phyloP scores from a whole-genome alignment of 2,113 vertebrate species.

The Cygnus atratus region DNA sequence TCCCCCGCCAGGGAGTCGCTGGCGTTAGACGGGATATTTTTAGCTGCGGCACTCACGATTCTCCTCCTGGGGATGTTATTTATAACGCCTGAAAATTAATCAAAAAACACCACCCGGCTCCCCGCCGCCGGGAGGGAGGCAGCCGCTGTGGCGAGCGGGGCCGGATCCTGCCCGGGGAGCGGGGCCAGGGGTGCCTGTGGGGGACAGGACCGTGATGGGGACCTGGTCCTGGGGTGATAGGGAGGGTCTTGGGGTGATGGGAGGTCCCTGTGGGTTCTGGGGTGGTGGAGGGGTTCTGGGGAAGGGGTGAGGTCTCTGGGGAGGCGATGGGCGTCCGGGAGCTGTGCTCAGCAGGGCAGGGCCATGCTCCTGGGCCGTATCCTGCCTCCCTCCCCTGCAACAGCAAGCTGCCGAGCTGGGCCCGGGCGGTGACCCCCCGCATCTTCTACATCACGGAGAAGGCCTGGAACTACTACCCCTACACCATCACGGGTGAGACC shows the following conservation, averaged over 20 bases:
- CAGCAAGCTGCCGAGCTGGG: conserved; percentile 81
- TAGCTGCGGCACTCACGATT: conserved; percentile 43
- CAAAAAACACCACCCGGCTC: neutral
- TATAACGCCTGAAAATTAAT: conserved; percentile 33
- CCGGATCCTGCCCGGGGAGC: neutral
- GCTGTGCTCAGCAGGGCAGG: neutral
- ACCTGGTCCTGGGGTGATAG: neutral
- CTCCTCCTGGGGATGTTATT: conserved; percentile 33
- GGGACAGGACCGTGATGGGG: rapidly evolving
- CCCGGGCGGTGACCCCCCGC: conserved; percentile 73
- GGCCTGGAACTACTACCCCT: conserved; percentile 81
- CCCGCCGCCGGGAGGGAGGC: neutral
- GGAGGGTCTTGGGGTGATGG: neutral
- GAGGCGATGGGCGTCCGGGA: neutral
- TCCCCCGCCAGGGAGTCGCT: neutral
- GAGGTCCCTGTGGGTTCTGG: neutral
- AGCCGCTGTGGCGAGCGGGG: neutral
- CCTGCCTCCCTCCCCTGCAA: neutral
- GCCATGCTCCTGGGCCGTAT: neutral
- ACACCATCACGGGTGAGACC: conserved; percentile 78
- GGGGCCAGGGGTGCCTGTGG: too few species aligned
- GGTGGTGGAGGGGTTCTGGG: neutral
- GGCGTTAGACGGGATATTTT: conserved; percentile 37
- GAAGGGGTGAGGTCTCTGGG: too few species aligned
- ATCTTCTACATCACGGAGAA: conserved; percentile 82